Percentiles rank a stretch among this genome's conserved stretches.
phyloP scores from a whole-genome alignment of 2,888 invertebrate genomes.

The Thereva nobilitata region DNA sequence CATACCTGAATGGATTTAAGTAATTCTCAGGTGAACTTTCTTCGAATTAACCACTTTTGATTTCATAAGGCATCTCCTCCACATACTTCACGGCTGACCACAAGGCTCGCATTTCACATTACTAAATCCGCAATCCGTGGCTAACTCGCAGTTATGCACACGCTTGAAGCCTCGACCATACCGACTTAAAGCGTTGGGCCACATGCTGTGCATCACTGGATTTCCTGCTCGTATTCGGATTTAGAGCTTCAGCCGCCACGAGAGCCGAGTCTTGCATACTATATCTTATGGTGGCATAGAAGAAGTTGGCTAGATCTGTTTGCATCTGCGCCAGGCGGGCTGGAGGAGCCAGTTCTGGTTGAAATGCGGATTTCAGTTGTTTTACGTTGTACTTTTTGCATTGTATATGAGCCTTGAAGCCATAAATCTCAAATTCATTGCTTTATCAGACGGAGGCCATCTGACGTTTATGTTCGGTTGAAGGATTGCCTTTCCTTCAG shows the following conservation, averaged over 20 bases:
- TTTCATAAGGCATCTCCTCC: constrained; percentile 20
- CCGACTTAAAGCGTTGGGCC: constrained; percentile 7
- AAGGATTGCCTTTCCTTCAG: constrained; percentile 15
- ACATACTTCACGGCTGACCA: constrained; percentile 32
- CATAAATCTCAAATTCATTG: constrained; percentile 32
- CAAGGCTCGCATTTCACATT: constrained; percentile 22
- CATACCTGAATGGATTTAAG: neutral
- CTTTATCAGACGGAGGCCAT: constrained; percentile 25
- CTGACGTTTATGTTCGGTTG: constrained; percentile 23
- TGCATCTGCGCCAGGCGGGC: neutral
- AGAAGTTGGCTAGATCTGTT: constrained; percentile 4
- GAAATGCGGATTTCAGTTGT: neutral
- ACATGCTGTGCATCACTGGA: constrained; percentile 29
- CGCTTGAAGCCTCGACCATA: neutral
- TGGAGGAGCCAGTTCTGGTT: neutral
- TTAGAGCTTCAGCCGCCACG: neutral
- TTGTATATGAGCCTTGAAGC: constrained; percentile 21
- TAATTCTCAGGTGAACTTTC: constrained; percentile 27
- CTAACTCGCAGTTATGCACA: constrained; percentile 7
- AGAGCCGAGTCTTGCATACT: neutral
- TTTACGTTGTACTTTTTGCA: constrained; percentile 3
- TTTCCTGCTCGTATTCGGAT: constrained; percentile 28
- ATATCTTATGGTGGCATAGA: neutral
- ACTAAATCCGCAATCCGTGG: constrained; percentile 16
- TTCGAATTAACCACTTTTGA: constrained; percentile 35